Conservation (phyloP, 2,888 invertebrate genomes). For the Diaperis boleti region DNA sequence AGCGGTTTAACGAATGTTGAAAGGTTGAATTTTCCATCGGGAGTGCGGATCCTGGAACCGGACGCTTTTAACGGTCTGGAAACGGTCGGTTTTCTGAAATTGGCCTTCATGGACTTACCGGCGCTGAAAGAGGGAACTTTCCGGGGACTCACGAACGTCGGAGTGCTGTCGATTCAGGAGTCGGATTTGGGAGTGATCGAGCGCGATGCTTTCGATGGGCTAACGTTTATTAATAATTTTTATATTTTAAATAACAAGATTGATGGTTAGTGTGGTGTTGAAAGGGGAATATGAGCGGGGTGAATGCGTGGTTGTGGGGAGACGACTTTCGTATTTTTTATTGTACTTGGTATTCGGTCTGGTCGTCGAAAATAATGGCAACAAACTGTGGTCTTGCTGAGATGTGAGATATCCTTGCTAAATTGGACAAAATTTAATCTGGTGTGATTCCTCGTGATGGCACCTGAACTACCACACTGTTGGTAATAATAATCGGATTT, state of each 20-base stretch:
- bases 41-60: conserved; percentile 80
- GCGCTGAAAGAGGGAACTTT: conserved; percentile 70
- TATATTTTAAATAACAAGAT: conserved; percentile 89
- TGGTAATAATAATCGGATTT: no score
- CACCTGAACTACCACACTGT: no score
- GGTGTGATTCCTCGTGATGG: no score
- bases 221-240: conserved; percentile 78
- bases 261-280: conserved; percentile 66
- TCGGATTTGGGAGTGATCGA: conserved; percentile 84
- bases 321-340: no score
- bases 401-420: no score
- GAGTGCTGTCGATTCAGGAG: conserved; percentile 82
- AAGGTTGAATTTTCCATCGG: conserved; percentile 85
- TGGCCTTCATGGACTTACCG: conserved; percentile 87
- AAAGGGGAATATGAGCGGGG: no score
- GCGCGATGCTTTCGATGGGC: conserved; percentile 81
- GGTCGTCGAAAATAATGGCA: no score
- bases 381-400: no score
- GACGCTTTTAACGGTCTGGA: conserved; percentile 87
- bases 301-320: no score
- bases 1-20: conserved; percentile 86
- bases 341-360: no score
- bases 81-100: conserved; percentile 83
- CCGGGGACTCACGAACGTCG: conserved; percentile 81
- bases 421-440: no score